These are phyloP conservation scores for Vanessa tameamea DNA, from an alignment of 1,140 invertebrate genomes.

Conservation along the genomic window DNA sequence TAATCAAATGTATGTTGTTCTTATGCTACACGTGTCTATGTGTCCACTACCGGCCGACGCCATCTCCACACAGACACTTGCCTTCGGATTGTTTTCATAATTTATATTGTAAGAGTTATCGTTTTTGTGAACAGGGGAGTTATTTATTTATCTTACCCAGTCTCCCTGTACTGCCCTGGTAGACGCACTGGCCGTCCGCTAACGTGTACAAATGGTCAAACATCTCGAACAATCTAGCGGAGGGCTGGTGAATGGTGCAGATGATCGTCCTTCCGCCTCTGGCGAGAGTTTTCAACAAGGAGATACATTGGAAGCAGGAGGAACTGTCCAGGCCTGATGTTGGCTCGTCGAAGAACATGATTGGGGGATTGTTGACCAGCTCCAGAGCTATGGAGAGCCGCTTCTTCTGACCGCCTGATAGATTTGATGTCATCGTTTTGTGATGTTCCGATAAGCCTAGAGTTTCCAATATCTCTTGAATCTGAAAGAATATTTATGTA, in stretches of 20 bases:
- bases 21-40: no score
- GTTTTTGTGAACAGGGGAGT: no score
- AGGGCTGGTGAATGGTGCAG: conserved; percentile 98
- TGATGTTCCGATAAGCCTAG: conserved; percentile 92
- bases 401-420: conserved; percentile 98
- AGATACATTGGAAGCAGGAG: conserved; percentile 96
- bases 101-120: no score
- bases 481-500: conserved; percentile 80
- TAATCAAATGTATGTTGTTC: no score
- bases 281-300: conserved; percentile 92
- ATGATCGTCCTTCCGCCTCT: conserved; percentile 96
- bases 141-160: conserved; percentile 76
- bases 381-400: conserved; percentile 97
- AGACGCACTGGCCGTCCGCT: conserved; percentile 96
- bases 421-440: conserved; percentile 92
- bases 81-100: no score
- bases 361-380: conserved; percentile 95
- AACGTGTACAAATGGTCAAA: conserved; percentile 97
- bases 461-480: conserved; percentile 94
- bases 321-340: conserved; percentile 97
- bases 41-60: no score
- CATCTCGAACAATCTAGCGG: conserved; percentile 97
- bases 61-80: no score
- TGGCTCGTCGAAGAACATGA: conserved; percentile 99
- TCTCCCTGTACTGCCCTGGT: conserved; percentile 91